Base-by-base conservation (phyloP, 2,113 vertebrate species). In the Otus sunia region DNA sequence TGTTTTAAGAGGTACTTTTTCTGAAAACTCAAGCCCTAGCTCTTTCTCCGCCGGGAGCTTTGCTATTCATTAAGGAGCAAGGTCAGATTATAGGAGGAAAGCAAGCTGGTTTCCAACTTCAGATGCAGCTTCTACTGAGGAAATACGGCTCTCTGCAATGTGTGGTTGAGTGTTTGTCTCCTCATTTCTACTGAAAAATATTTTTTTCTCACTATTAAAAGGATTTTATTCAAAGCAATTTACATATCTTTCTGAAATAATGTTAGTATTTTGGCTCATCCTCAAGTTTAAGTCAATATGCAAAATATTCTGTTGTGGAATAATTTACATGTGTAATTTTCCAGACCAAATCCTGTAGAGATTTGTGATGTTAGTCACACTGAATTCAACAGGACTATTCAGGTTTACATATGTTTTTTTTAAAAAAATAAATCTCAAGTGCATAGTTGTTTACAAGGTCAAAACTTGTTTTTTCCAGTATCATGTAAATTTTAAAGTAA, bases 291-390 rank as follows among this genome's bases (percentile, higher is more conserved):
- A 94, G 74, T 86, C 78, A 92, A 71, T 87, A 71, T 74, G 71
- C 53, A 94, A 78, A 93, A 90, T 73, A 86, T 67, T 72, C 71
- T 91, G 81, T 79, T 81, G 68, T 60, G 49, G 81, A 82, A 78
- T 84, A 84, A 96, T 97, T 92, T 95, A 72, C 80, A 90, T 59
- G 80, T 86, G 69, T 82, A 92, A 83, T 96, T 93, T 94, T 86
- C 77, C 87, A 82, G 50, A 39, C 39, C 73, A 72, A 92, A 94
- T 92, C 68, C 82, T 82, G 76, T 47, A 62, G 84, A 79, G 75
- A 91, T 94, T 71, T 63, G 64, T 80, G 66, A 79, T 1, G 5
- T 62, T 25, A 66, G 59, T 95, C 41, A 79, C 4, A 6, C 34
- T 68, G 86, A 78, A 86, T 88, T 86, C 82, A 71, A 55, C 4